Evolutionary conservation across 2,797 vertebrate species (phyloP), one percentile per base, ranked within the genome.

Genomic region (Mormyrops boulengeri): DNA sequence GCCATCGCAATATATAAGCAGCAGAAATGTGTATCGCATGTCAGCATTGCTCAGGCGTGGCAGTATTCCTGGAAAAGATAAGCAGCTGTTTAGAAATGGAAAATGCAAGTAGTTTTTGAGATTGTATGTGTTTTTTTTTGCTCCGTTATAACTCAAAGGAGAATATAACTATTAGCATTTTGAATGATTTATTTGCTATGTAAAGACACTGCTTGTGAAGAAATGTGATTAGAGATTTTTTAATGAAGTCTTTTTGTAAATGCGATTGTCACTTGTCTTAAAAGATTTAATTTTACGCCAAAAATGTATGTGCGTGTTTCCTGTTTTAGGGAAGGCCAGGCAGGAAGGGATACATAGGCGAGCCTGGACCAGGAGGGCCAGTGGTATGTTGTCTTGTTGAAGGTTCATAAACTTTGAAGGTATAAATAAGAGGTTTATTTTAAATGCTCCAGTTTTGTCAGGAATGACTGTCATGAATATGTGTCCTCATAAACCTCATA

Each of bases 301-400:
- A 14, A 41, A 80, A 44, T 30, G 3, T 4, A 44, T 62, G 1
- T 86, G 55, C 17, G 11, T 87, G 49, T 87, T 6, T 80, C 66
- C 47, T 60, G 30, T 92, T 94, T 52, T 92, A 99, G 98, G 98
- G 98, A 92, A 97, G 97, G 91, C 93, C 94, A 77, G 98, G 98
- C 91, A 97, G 94, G 90, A 98, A 98, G 92, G 98, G 98, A 14
- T 95, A 96, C 89, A 89, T 94, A 0, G 98, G 98, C 47, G 98
- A 98, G 94, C 94, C 95, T 90, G 98, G 98, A 80, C 95, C 91
- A 0, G 98, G 97, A 87, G 98, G 98, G 60, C 92, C 97, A 90
- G 96, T 95, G 96, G 98, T 98, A 92, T 93, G 93, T 44, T 38
- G 3, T 85, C 30, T 1, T 47, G 47, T 84, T 47, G 22, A 82